Conservation (phyloP, 2,888 invertebrate species). For the Hirtodrosophila trivittata region DNA sequence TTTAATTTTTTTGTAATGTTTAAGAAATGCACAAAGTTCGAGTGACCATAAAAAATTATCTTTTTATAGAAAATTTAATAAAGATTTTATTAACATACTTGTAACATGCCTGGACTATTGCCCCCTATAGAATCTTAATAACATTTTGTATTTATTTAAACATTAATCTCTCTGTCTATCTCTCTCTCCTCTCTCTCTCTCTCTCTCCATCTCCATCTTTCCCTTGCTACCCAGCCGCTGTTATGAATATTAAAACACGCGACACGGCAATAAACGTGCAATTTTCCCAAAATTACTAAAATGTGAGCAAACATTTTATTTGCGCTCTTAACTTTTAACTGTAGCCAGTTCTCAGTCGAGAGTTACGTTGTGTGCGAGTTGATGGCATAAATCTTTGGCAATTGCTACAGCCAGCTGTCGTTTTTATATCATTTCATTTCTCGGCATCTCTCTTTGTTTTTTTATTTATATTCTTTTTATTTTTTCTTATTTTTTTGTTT, state of each 20-base stretch:
- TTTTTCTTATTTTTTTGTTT: conserved; percentile 16
- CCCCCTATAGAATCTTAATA: too few species aligned
- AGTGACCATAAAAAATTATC: too few species aligned
- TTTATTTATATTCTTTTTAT: conserved; percentile 12
- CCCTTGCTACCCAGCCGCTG: not conserved
- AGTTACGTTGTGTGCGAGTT: conserved; percentile 1
- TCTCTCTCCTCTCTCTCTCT: too few species aligned
- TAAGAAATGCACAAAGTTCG: too few species aligned
- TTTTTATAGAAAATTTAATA: too few species aligned
- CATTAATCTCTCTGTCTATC: too few species aligned
- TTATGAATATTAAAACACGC: too few species aligned
- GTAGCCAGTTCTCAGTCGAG: conserved; percentile 2
- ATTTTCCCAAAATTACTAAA: conserved; percentile 76
- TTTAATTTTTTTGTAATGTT: too few species aligned
- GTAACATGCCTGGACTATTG: too few species aligned
- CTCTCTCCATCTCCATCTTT: not conserved
- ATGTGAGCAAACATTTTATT: conserved; percentile 76
- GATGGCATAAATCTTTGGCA: conserved; percentile 68
- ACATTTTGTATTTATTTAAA: too few species aligned
- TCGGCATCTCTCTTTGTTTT: conserved; percentile 24
- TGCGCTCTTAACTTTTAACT: conserved; percentile 54
- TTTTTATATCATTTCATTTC: conserved; percentile 52
- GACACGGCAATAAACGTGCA: conserved; percentile 67
- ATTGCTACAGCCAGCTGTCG: conserved; percentile 50
- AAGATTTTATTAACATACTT: too few species aligned